A percentile compares a stretch with the other conserved stretches of the same genome.
Conservation (phyloP, 2,113 vertebrate species). For the Neodon shergylaensis region DNA sequence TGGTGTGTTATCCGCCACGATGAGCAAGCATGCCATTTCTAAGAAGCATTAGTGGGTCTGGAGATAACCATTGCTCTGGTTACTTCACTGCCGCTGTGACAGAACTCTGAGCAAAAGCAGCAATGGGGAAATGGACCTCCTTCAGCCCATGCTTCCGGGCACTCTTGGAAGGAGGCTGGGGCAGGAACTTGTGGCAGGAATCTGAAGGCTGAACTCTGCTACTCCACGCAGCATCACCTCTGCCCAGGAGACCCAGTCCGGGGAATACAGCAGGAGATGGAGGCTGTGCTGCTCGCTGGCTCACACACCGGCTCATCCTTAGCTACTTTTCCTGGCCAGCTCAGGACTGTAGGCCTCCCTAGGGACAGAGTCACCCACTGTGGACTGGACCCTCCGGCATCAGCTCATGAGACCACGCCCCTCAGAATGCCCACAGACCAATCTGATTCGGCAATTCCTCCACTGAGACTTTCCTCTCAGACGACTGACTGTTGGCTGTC, state of each 20-base stretch:
- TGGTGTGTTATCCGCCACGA: not conserved
- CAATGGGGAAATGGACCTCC: not conserved
- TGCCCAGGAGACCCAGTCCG: not conserved
- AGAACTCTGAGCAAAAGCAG: not conserved
- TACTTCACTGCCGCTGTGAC: not conserved
- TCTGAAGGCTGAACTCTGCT: not conserved
- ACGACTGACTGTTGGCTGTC: not conserved
- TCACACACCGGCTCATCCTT: not conserved
- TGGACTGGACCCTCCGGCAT: not conserved
- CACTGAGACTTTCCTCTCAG: not conserved
- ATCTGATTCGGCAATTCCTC: not conserved
- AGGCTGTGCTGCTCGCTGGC: not conserved
- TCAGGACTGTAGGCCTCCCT: not conserved
- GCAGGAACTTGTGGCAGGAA: not conserved
- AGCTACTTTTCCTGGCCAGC: not conserved
- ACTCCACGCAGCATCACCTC: not conserved
- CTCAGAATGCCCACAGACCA: not conserved
- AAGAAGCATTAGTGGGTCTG: not conserved
- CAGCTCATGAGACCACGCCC: too few species aligned
- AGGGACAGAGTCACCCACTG: not conserved
- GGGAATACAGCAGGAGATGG: not conserved
- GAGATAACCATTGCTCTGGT: not conserved
- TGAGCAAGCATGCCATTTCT: not conserved
- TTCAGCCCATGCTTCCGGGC: not conserved
- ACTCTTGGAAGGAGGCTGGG: not conserved